phyloP scores from a whole-genome alignment of 2,797 vertebrate species.

The Poeciliopsis infans region DNA sequence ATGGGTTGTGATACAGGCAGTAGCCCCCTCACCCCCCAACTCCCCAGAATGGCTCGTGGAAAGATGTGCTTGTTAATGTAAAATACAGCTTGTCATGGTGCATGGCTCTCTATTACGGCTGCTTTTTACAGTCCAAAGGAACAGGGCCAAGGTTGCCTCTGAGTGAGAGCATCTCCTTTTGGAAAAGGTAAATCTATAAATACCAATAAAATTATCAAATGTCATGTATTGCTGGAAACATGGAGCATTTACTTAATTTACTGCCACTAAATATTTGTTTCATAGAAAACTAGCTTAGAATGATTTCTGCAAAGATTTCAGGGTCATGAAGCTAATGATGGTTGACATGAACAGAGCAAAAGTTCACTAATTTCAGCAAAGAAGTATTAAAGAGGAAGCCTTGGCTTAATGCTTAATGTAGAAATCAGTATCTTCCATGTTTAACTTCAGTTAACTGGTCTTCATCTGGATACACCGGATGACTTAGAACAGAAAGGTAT shows the following conservation, averaged over 20 bases:
- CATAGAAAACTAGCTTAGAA: neutral
- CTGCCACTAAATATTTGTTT: conserved; percentile 14
- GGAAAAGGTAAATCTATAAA: conserved; percentile 38
- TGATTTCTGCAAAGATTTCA: neutral
- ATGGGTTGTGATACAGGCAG: conserved; percentile 54
- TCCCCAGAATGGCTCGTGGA: conserved; percentile 55
- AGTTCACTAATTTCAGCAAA: neutral
- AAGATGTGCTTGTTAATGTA: conserved; percentile 67
- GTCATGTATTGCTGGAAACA: conserved; percentile 25
- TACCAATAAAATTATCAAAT: conserved; percentile 48
- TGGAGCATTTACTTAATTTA: conserved; percentile 37
- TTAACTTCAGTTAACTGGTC: neutral
- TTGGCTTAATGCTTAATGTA: neutral
- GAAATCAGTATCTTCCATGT: neutral
- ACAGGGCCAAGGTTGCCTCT: conserved; percentile 33
- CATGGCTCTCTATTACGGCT: conserved; percentile 45
- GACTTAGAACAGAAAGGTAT: neutral
- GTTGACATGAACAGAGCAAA: neutral
- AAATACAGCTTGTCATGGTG: conserved; percentile 59
- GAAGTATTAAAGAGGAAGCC: neutral
- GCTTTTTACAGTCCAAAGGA: conserved; percentile 49
- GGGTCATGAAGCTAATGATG: neutral
- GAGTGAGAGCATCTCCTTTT: conserved; percentile 37
- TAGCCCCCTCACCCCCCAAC: neutral
- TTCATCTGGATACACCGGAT: neutral